Conservation (phyloP, 2,797 vertebrate genomes). For the Vultur gryphus region DNA sequence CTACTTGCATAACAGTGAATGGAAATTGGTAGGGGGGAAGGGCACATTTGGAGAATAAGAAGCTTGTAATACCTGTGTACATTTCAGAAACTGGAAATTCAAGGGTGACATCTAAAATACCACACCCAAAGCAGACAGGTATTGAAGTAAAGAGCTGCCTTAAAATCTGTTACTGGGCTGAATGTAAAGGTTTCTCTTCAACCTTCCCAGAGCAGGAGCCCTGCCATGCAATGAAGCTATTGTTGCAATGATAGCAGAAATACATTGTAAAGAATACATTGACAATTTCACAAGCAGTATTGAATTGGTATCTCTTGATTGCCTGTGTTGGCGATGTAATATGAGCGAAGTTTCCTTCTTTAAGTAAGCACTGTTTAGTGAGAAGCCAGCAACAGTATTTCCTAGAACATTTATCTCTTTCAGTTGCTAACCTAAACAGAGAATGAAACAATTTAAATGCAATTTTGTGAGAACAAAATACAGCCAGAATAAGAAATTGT, state of each 20-base stretch:
- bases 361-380: neutral
- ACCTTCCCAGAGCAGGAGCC: neutral
- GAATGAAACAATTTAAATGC: constrained; percentile 1
- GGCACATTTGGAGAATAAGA: neutral
- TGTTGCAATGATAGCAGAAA: neutral
- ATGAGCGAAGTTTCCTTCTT: neutral
- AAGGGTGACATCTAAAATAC: neutral
- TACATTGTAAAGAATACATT: neutral
- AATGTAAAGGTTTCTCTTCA: neutral
- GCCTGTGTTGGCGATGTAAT: neutral
- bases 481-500: neutral
- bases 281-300: neutral
- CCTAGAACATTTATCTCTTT: neutral
- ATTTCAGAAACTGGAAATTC: neutral
- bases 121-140: neutral
- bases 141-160: neutral
- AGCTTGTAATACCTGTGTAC: neutral
- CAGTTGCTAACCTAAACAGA: neutral
- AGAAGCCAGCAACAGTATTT: neutral
- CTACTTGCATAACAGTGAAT: neutral
- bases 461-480: neutral
- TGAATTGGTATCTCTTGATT: neutral
- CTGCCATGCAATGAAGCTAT: neutral
- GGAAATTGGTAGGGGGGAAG: neutral
- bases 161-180: neutral